Evolutionary conservation across 2,888 invertebrate species (phyloP).

Genomic region (Belgica antarctica): DNA sequence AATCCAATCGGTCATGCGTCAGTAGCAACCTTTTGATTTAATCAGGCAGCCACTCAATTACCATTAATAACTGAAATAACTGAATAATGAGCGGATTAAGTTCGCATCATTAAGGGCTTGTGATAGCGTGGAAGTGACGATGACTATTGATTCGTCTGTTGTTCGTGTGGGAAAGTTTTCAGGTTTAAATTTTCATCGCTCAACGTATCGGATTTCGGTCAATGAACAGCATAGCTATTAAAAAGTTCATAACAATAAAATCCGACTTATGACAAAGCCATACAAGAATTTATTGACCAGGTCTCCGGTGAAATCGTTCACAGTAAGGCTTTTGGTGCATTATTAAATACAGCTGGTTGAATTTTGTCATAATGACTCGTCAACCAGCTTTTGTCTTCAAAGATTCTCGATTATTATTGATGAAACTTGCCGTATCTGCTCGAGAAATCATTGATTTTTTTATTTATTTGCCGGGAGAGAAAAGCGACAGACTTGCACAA

Average conservation of each 20-base stretch:
- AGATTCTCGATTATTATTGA: no score
- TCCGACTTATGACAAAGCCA: neutral
- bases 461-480: no score
- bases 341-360: no score
- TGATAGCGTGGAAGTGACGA: neutral
- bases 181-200: neutral
- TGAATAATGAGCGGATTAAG: slow-evolving; percentile 36
- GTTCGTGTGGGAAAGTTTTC: neutral
- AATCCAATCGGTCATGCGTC: neutral
- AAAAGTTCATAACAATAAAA: slow-evolving; percentile 5
- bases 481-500: neutral
- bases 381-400: no score
- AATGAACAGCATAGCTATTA: no score
- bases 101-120: neutral
- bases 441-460: no score
- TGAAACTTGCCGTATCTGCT: no score
- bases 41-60: slow-evolving; percentile 38
- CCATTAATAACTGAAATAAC: slow-evolving; percentile 36
- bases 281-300: neutral
- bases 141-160: slow-evolving; percentile 1
- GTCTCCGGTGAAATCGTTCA: neutral
- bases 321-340: no score
- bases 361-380: no score
- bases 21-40: slow-evolving; percentile 16
- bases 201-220: neutral